These are phyloP conservation scores for Enteromius paludinosus DNA, from an alignment of 2,797 vertebrate genomes.

Conservation along the genomic window DNA sequence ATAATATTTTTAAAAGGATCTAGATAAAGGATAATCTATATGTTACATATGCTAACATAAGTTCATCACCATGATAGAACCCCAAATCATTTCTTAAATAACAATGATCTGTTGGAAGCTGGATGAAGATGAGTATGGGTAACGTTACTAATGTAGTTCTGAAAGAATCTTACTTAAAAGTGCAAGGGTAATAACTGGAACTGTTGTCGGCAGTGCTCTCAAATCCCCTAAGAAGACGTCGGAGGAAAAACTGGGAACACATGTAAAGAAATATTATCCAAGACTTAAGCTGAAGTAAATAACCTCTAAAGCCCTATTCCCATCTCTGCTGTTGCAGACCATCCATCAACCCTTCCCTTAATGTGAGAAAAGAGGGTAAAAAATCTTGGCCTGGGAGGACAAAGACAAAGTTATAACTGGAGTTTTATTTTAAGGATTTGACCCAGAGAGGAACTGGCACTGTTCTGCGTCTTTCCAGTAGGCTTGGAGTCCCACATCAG, in stretches of 20 bases:
- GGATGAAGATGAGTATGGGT: neutral
- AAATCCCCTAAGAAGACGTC: slow-evolving; percentile 6
- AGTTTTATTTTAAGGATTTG: slow-evolving; percentile 71
- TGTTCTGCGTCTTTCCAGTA: slow-evolving; percentile 48
- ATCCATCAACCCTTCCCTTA: slow-evolving; percentile 66
- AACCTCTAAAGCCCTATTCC: slow-evolving; percentile 71
- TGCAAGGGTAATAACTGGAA: slow-evolving; percentile 27
- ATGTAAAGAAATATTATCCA: slow-evolving; percentile 59
- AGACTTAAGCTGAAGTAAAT: slow-evolving; percentile 58
- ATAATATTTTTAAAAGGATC: no score
- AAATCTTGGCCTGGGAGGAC: slow-evolving; percentile 66
- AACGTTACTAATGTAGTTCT: slow-evolving; percentile 16
- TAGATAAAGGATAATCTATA: no score
- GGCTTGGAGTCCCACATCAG: slow-evolving; percentile 66
- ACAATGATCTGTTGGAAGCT: neutral
- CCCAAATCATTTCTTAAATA: slow-evolving; percentile 52
- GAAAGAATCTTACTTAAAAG: neutral
- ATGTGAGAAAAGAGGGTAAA: slow-evolving; percentile 47
- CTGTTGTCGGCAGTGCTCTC: slow-evolving; percentile 19
- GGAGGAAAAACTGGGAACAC: slow-evolving; percentile 54
- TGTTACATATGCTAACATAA: no score
- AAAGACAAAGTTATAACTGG: slow-evolving; percentile 68
- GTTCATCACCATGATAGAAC: slow-evolving; percentile 65
- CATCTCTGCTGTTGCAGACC: slow-evolving; percentile 66
- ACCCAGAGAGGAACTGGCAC: slow-evolving; percentile 70